phyloP scores from a whole-genome alignment of 2,888 invertebrate species.

The Drosophila hamatofila region DNA sequence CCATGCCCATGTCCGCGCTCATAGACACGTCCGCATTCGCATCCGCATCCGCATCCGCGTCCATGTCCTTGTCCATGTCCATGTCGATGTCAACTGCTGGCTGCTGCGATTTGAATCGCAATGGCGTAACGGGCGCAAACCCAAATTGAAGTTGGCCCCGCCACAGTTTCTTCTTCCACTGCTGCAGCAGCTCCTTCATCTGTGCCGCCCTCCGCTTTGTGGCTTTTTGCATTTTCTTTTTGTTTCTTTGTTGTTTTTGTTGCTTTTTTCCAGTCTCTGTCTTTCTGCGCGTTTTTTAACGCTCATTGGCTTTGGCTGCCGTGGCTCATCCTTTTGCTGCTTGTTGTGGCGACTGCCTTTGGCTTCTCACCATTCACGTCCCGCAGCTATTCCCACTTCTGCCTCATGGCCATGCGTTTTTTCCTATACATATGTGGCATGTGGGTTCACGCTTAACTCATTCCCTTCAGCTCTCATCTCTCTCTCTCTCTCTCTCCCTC shows the following conservation, averaged over 20 bases:
- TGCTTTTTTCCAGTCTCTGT: slow-evolving; percentile 23
- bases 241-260: slow-evolving; percentile 3
- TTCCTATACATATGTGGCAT: slow-evolving; percentile 20
- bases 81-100: slow-evolving; percentile 50
- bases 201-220: slow-evolving; percentile 1
- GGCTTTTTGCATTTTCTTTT: slow-evolving; percentile 26
- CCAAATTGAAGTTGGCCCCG: slow-evolving; percentile 73
- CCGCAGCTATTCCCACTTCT: slow-evolving; percentile 15
- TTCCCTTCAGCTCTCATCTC: not conserved
- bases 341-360: slow-evolving; percentile 67
- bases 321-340: slow-evolving; percentile 46
- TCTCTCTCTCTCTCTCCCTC: not conserved
- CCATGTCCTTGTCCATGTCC: slow-evolving; percentile 18
- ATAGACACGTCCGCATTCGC: slow-evolving; percentile 4
- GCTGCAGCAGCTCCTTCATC: slow-evolving; percentile 5
- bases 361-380: slow-evolving; percentile 50
- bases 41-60: slow-evolving; percentile 6
- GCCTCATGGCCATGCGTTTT: slow-evolving; percentile 9
- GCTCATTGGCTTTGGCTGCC: slow-evolving; percentile 67
- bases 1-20: slow-evolving; percentile 13
- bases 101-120: slow-evolving; percentile 77
- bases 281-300: slow-evolving; percentile 63
- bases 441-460: slow-evolving; percentile 25
- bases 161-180: slow-evolving; percentile 43
- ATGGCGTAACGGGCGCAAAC: slow-evolving; percentile 54